A percentile compares a stretch with the other conserved stretches of the same genome.
Evolutionary conservation across 2,797 vertebrate genomes (phyloP).

Genomic region (Aotus griseimembra): DNA sequence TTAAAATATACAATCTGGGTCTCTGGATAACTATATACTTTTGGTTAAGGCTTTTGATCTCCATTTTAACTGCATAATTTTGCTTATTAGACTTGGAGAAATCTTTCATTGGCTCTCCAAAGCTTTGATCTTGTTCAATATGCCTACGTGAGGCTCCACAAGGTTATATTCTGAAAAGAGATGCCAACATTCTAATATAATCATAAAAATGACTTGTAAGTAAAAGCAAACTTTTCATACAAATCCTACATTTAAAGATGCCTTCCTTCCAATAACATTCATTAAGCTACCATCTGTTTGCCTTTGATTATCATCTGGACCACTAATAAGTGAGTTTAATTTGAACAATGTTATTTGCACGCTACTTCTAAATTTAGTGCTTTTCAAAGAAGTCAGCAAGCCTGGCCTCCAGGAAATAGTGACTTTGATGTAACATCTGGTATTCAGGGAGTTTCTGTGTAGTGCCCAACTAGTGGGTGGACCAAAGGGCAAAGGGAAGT

Average conservation of each 20-base stretch:
- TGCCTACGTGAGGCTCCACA: conserved; percentile 21
- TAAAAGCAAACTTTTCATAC: conserved; percentile 78
- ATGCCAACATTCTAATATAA: conserved; percentile 65
- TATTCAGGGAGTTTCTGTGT: conserved; percentile 72
- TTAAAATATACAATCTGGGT: conserved; percentile 51
- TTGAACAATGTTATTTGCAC: conserved; percentile 76
- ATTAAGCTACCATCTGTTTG: conserved; percentile 78
- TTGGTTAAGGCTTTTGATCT: conserved; percentile 61
- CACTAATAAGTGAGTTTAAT: conserved; percentile 78
- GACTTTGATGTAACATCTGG: conserved; percentile 80
- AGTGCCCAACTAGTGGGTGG: conserved; percentile 39
- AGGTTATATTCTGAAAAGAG: conserved; percentile 65
- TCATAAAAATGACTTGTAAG: conserved; percentile 74
- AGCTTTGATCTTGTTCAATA: conserved; percentile 67
- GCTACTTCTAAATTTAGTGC: conserved; percentile 80
- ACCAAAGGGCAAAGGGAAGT: conserved; percentile 65
- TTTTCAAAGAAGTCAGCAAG: conserved; percentile 78
- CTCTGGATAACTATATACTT: conserved; percentile 47
- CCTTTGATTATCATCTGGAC: conserved; percentile 80
- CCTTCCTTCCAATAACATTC: conserved; percentile 78
- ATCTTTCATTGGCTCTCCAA: conserved; percentile 9
- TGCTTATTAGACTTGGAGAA: conserved; percentile 63
- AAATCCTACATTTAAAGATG: conserved; percentile 80
- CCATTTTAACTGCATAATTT: conserved; percentile 57
- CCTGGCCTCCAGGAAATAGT: conserved; percentile 77